phyloP scores from a whole-genome alignment of 2,888 invertebrate species.

The Rotaria sp. region DNA sequence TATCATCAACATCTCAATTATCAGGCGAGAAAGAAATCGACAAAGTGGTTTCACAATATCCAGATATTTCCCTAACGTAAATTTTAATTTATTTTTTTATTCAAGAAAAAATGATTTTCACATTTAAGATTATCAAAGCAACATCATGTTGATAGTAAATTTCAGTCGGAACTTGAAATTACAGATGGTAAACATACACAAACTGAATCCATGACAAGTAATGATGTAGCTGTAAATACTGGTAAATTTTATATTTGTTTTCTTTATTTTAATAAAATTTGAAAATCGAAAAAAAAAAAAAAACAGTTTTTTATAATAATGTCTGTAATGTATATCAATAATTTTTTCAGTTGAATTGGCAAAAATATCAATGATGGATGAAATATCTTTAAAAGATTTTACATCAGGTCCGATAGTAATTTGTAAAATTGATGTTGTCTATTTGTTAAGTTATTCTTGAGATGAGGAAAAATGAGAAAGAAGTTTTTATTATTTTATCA shows the following conservation, averaged over 20 bases:
- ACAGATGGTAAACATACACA: neutral
- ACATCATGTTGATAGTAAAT: no score
- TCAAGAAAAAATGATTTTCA: no score
- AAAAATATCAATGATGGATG: neutral
- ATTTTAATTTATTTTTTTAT: neutral
- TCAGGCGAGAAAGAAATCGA: neutral
- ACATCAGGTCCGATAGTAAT: neutral
- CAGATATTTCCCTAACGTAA: neutral
- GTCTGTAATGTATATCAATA: neutral
- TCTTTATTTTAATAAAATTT: neutral
- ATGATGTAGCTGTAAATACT: conserved; percentile 22
- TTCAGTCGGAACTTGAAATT: neutral
- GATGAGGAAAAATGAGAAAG: neutral
- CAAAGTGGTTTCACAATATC: neutral
- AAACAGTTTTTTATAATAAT: no score
- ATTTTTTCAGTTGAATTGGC: neutral
- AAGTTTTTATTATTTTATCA: neutral
- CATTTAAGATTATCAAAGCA: neutral
- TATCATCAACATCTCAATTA: neutral
- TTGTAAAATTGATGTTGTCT: neutral
- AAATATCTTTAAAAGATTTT: neutral
- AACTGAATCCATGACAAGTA: neutral
- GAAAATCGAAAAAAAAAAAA: no score
- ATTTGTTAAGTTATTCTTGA: neutral
- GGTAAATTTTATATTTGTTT: neutral